Percentiles rank a stretch among this genome's conserved stretches.
phyloP scores from a whole-genome alignment of 2,888 invertebrate species.

The Hermaeophaga mercurialis region DNA sequence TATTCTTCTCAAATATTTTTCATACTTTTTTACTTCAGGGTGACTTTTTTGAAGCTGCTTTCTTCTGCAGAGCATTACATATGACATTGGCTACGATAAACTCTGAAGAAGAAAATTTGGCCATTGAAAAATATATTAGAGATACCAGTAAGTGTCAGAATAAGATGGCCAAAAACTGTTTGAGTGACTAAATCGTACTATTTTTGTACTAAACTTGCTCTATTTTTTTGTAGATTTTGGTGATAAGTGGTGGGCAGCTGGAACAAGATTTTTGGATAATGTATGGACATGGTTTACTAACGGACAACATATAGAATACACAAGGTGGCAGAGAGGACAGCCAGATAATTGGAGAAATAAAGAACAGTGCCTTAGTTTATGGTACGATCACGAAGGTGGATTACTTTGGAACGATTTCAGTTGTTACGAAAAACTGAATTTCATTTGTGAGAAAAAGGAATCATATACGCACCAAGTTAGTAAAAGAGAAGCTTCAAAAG shows the following conservation, averaged over 20 bases:
- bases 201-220: too few relatives aligned
- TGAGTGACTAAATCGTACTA: neutral
- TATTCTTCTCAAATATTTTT: neutral
- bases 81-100: slow-evolving; percentile 19
- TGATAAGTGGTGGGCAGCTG: slow-evolving; percentile 22
- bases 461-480: neutral
- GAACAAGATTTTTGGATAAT: slow-evolving; percentile 18
- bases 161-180: neutral
- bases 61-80: slow-evolving; percentile 20
- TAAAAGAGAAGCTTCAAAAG: slow-evolving; percentile 2
- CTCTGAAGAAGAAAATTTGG: slow-evolving; percentile 18
- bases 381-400: slow-evolving; percentile 5
- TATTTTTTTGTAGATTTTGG: slow-evolving; percentile 15
- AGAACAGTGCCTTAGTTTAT: slow-evolving; percentile 15
- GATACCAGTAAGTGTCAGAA: slow-evolving; percentile 20
- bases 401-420: slow-evolving; percentile 19
- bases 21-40: slow-evolving; percentile 6
- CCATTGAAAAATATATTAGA: slow-evolving; percentile 19
- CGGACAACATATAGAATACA: slow-evolving; percentile 21
- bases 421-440: slow-evolving; percentile 5
- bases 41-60: slow-evolving; percentile 16
- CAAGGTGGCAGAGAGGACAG: slow-evolving; percentile 21
- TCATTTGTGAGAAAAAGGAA: slow-evolving; percentile 19
- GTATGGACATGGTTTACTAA: slow-evolving; percentile 25
- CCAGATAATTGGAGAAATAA: slow-evolving; percentile 11